Conservation (phyloP, 2,113 vertebrate species). For the Pseudonaja textilis region DNA sequence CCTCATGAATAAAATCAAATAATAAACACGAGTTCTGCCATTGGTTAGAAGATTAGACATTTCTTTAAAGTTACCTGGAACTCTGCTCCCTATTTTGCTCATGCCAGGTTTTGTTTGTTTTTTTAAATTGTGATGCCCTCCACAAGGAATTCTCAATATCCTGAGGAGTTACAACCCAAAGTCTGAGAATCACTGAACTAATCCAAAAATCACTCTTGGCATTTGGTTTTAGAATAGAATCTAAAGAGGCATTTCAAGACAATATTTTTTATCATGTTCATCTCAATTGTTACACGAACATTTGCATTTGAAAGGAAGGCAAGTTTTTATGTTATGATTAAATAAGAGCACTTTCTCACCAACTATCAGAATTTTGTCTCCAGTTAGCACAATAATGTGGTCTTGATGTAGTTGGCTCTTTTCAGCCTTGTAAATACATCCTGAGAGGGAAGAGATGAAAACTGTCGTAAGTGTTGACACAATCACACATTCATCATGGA, state of each 20-base stretch:
- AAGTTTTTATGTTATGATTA: background rate
- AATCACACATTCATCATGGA: background rate
- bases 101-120: background rate
- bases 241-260: background rate
- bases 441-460: background rate
- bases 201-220: background rate
- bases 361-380: background rate
- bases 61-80: background rate
- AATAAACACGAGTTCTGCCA: background rate
- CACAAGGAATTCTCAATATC: background rate
- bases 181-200: background rate
- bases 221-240: background rate
- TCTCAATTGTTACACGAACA: background rate
- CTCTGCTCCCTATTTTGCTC: background rate
- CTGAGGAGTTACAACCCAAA: background rate
- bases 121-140: background rate
- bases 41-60: background rate
- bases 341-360: background rate
- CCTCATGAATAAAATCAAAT: background rate
- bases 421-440: background rate
- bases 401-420: background rate
- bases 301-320: background rate
- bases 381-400: background rate
- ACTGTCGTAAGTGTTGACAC: background rate
- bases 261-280: background rate